These are phyloP conservation scores for Stratiomys singularior DNA, from an alignment of 2,888 invertebrate species.

Conservation along the genomic window DNA sequence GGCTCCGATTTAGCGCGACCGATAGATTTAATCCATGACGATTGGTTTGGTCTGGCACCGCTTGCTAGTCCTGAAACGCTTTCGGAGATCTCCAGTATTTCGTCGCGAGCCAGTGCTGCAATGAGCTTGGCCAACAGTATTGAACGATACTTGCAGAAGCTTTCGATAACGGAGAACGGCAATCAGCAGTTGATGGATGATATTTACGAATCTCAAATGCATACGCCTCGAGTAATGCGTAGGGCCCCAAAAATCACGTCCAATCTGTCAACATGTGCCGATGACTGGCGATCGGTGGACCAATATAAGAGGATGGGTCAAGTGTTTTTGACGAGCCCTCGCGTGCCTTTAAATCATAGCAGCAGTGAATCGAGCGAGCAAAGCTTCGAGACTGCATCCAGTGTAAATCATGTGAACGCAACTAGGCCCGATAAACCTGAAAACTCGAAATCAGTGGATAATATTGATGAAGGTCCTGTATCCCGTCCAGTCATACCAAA, in stretches of 20 bases:
- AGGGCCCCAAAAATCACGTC: conserved; percentile 74
- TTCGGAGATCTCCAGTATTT: conserved; percentile 82
- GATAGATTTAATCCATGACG: conserved; percentile 70
- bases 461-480: conserved; percentile 67
- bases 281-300: conserved; percentile 71
- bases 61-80: conserved; percentile 85
- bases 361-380: conserved; percentile 65
- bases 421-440: conserved; percentile 57
- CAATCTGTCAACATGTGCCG: conserved; percentile 73
- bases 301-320: conserved; percentile 69
- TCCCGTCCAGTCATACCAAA: conserved; percentile 58
- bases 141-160: conserved; percentile 62
- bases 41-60: conserved; percentile 78
- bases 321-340: conserved; percentile 65
- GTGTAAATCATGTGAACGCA: conserved; percentile 53
- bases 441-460: conserved; percentile 70
- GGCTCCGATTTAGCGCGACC: conserved; percentile 58
- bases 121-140: conserved; percentile 65
- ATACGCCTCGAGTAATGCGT: conserved; percentile 71
- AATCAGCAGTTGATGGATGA: conserved; percentile 60
- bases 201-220: conserved; percentile 65
- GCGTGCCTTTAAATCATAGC: conserved; percentile 58
- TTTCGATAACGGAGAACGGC: conserved; percentile 55
- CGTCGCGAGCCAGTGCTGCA: conserved; percentile 73
- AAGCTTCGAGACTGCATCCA: conserved; percentile 68